These are phyloP conservation scores for Podarcis raffonei DNA, from an alignment of 2,113 vertebrate species.

Conservation along the genomic window DNA sequence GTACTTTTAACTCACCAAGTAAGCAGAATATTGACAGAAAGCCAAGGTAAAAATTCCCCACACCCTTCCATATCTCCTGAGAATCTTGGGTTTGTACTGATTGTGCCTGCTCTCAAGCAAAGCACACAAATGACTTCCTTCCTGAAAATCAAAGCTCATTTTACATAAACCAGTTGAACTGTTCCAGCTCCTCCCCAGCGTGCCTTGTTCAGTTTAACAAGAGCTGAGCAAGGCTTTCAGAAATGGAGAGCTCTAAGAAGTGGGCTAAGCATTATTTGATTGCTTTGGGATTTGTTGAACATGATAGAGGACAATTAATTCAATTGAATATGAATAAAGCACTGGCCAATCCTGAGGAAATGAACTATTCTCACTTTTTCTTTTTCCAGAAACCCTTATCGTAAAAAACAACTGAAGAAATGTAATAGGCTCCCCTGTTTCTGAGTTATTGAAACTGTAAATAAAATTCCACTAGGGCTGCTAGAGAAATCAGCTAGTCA, in stretches of 20 bases:
- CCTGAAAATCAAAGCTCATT: conserved; percentile 59
- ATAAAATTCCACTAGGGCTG: not conserved
- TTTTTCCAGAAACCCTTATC: not conserved
- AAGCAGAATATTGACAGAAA: not conserved
- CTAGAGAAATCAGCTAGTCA: not conserved
- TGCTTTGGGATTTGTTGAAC: not conserved
- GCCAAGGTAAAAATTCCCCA: conserved; percentile 46
- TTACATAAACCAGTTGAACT: not conserved
- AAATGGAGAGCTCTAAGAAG: not conserved
- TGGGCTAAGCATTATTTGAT: fast-evolving
- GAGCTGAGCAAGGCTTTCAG: not conserved
- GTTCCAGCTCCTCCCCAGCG: conserved; percentile 2
- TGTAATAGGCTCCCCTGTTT: not conserved
- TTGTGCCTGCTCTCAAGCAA: not conserved
- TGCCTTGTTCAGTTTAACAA: not conserved
- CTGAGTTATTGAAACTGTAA: not conserved
- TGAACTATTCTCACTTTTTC: not conserved
- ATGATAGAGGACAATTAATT: not conserved
- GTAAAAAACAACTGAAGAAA: not conserved
- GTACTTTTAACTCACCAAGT: conserved; percentile 18
- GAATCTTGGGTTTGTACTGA: not conserved
- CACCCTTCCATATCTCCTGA: conserved; percentile 54
- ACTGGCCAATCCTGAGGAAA: not conserved
- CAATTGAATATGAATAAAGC: fast-evolving
- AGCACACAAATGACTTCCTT: conserved; percentile 47